Conservation (phyloP, 2,888 invertebrate species). For the Microplitis deprimator region DNA sequence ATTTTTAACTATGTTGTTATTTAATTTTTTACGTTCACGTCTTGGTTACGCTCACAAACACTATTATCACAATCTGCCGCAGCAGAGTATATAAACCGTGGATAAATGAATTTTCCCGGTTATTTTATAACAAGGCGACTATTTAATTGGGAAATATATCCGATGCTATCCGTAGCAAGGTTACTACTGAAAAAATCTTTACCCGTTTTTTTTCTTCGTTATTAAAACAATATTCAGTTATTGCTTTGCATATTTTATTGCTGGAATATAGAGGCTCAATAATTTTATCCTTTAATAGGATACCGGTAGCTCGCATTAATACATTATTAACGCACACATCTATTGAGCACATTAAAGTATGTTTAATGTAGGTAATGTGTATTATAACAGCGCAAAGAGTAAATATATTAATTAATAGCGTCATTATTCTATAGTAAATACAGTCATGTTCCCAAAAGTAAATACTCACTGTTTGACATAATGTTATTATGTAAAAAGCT, state of each 20-base stretch:
- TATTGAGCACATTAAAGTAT: too few relatives aligned
- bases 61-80: slow-evolving; percentile 15
- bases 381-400: too few relatives aligned
- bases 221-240: background rate
- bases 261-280: background rate
- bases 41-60: background rate
- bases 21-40: background rate
- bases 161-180: background rate
- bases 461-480: too few relatives aligned
- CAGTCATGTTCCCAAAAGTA: too few relatives aligned
- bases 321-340: too few relatives aligned
- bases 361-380: too few relatives aligned
- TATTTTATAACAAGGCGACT: slow-evolving; percentile 7
- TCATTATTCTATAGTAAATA: too few relatives aligned
- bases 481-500: too few relatives aligned
- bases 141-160: background rate
- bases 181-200: background rate
- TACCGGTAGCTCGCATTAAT: background rate
- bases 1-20: slow-evolving; percentile 23
- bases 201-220: background rate
- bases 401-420: too few relatives aligned
- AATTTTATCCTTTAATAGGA: background rate
- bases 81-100: background rate
- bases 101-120: slow-evolving; percentile 20
- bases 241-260: background rate